A percentile compares a stretch with the other conserved stretches of the same genome.
phyloP scores from a whole-genome alignment of 2,113 vertebrate species.

The Ammodytes marinus region DNA sequence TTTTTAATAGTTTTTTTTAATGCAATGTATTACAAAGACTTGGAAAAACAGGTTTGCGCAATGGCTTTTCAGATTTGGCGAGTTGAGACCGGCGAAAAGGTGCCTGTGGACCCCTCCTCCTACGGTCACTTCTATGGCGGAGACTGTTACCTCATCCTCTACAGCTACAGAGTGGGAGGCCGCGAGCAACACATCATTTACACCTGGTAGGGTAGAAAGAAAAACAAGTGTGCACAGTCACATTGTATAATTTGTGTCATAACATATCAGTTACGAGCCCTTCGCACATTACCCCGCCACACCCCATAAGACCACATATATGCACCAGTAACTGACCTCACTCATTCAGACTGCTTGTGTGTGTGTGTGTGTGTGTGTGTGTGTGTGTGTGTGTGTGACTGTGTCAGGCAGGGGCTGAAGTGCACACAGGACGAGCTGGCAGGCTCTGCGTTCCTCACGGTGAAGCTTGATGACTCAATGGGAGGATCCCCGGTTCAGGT shows the following conservation, averaged over 20 bases:
- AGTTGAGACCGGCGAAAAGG: conserved; percentile 74
- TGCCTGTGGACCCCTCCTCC: conserved; percentile 74
- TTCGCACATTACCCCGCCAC: conserved; percentile 6
- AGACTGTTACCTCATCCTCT: conserved; percentile 88
- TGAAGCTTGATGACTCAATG: conserved; percentile 86
- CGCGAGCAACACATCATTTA: conserved; percentile 85
- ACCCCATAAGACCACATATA: not conserved
- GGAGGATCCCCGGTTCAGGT: conserved; percentile 86
- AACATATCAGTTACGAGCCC: not conserved
- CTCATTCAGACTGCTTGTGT: not conserved
- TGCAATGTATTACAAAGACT: too few relatives aligned
- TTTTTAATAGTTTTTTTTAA: not conserved
- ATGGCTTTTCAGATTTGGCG: conserved; percentile 83
- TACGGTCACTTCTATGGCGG: conserved; percentile 87
- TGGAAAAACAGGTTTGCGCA: not conserved
- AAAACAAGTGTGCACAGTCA: not conserved
- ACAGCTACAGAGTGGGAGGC: conserved; percentile 79
- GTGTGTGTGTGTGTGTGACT: conserved; percentile 30
- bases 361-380: conserved; percentile 29
- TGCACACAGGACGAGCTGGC: conserved; percentile 84
- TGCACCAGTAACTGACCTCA: not conserved
- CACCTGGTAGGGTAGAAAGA: conserved; percentile 80
- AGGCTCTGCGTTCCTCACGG: conserved; percentile 84
- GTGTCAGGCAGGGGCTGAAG: conserved; percentile 85
- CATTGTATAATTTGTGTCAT: not conserved